Evolutionary conservation across 2,797 vertebrate genomes (phyloP), one percentile per base, ranked within the genome.

Genomic region (Sylvia borin): DNA sequence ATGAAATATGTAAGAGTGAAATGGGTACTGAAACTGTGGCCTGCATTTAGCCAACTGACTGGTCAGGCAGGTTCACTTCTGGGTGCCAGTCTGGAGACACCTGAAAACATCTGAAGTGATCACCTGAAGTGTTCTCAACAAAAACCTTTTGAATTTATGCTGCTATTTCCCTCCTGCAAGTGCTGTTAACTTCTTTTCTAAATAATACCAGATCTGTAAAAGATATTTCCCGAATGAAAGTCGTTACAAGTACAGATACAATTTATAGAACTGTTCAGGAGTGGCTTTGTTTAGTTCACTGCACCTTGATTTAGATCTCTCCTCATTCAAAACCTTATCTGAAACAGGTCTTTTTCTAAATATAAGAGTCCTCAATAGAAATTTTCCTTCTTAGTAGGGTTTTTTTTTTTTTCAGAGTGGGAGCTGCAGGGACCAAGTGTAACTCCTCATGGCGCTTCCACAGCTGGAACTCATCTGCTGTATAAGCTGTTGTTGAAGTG

Each of bases 391-490:
- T 71, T 51, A 77, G 38, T 7, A 51, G 31, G n/a, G n/a, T n/a
- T 2, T 82, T 90, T 72, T 73, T 82, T 90, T 72, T 76, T 73
- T 73, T 34, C 48, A 38, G 61, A 76, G 53, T 19, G 82, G 34
- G 51, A 90, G 53, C 32, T 79, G 42, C 53, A 86, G 71, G 64
- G 64, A 90, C 88, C 61, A 86, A 93, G 55, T 19, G 5, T 27
- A 90, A 47, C 64, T 87, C 55, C 18, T 73, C 38, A 9, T 13
- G 57, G 66, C 4, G 9, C 85, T 88, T 85, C 83, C 74, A 84
- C 90, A 95, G 80, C 74, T 89, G 85, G 80, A 95, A 80, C 24
- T 74, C 83, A 76, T 93, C 91, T 93, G 47, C 64, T 79, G 1
- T 27, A 85, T 83, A 74, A 84, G 90, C 64, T 88, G 71, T 47